Evolutionary conservation across 2,113 vertebrate species (phyloP), one percentile per base, ranked within the genome.

Genomic region (Grantiella picta): DNA sequence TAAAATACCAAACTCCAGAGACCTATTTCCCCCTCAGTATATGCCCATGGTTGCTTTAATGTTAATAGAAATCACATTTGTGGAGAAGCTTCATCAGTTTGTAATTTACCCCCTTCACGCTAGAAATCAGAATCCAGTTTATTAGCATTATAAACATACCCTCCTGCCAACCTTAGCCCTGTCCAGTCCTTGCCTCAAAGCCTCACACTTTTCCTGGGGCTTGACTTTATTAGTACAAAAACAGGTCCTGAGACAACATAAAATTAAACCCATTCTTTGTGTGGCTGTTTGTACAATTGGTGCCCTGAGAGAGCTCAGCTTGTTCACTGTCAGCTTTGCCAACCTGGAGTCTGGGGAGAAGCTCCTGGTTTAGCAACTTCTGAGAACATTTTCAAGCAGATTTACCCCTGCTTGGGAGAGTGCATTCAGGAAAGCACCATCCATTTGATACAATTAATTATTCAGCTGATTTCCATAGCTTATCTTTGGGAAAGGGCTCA

Each of bases 1-100:
- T 94, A 86, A 95, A 96, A 81, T 13, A 75, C 52, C 52, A 88
- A 83, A 66, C 90, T 85, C 93, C 53, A n/a, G 88, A 88, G 93
- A 94, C 76, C 15, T 3, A 38, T 91, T 92, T 61, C 68, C 53
- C 63, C 63, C 29, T 70, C 59, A 40, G 27, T 86, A 25, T 49
- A 49, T 88, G 79, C 64, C 87, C 40, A 36, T 45, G 76, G 71
- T 76, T 75, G 71, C 92, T 86, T 91, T 94, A 89, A 71, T 65
- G 77, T 82, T 94, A 91, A 75, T 75, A 92, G 92, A 94, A 94
- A 92, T 82, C 77, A 45, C 73, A 86, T 71, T 71, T 87, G 36
- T 91, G 86, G 80, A 92, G 83, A 94, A 82, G 53, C 85, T 82
- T 91, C 61, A 68, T 94, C 89, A 71, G 81, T 86, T 87, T 89